Conservation (phyloP, 2,888 invertebrate species). For the Napeogenes sylphis region DNA sequence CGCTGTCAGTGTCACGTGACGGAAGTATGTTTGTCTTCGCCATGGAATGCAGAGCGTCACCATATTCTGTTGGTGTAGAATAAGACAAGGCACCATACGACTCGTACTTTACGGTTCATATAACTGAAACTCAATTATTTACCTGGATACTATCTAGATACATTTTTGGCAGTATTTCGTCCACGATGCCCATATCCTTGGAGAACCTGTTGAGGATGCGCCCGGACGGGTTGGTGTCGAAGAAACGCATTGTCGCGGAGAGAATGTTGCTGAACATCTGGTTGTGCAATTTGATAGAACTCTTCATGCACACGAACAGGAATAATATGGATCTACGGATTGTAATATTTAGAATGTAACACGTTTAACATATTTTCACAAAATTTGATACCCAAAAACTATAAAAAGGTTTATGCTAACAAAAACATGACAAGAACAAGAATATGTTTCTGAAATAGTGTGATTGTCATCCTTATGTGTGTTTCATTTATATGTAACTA, state of each 20-base stretch:
- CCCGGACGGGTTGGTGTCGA: conserved; percentile 90
- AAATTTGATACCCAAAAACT: not conserved
- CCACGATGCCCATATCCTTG: conserved; percentile 89
- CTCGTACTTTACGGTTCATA: too few relatives aligned
- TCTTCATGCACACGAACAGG: conserved; percentile 84
- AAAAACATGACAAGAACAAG: too few relatives aligned
- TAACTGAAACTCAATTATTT: conserved; percentile 3
- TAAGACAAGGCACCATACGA: too few relatives aligned
- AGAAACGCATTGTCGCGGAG: conserved; percentile 87
- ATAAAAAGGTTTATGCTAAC: not conserved
- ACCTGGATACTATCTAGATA: conserved; percentile 82
- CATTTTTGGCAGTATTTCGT: conserved; percentile 83
- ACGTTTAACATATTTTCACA: conserved; percentile 25
- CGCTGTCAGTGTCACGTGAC: too few relatives aligned
- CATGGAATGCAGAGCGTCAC: too few relatives aligned
- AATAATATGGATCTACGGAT: conserved; percentile 80
- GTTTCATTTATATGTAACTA: too few relatives aligned
- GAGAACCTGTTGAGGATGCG: conserved; percentile 90
- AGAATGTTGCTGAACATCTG: conserved; percentile 86
- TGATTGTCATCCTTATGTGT: too few relatives aligned
- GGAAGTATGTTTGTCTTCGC: too few relatives aligned
- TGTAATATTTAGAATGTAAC: too few relatives aligned
- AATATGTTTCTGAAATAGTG: too few relatives aligned
- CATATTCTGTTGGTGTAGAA: too few relatives aligned
- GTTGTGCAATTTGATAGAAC: conserved; percentile 86